Base-by-base conservation (phyloP, 1,140 invertebrate genomes). In the Ruditapes philippinarum region DNA sequence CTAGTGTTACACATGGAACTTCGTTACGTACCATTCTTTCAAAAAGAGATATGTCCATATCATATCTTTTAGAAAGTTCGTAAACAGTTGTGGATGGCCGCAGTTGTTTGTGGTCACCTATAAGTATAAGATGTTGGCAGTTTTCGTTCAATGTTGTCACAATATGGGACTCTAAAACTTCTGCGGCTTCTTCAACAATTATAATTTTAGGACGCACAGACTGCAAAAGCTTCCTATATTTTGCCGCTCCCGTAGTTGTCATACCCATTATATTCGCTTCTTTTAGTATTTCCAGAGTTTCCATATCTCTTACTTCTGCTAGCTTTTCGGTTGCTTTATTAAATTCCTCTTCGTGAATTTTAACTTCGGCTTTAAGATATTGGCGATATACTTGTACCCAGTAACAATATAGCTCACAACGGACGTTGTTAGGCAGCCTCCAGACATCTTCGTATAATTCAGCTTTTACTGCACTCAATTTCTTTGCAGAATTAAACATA, bases 101-200 rank as follows among this genome's bases (percentile, higher is more conserved):
- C 4, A 96, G 93, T 92, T 96, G 96, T 90, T 96, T 94, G 91
- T 96, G 96, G 65, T 91, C 93, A 38, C 82, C 91, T 65, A 89
- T 92, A n/a, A 84, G 88, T 89, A 98, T 98, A 0, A 98, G 96
- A 94, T 98, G 98, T 95, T 98, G 91, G 88, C 97, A 98, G 51
- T 96, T 90, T 36, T 96, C 94, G 19, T 97, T 97, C 12, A 99
- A 81, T 28, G 92, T 91, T 33, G 92, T 92, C 4, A 95, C 88
- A 28, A 95, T 91, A 49, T 95, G 95, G 4, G 93, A 90, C 70
- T 95, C 94, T 22, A 95, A 90, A 2, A 95, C 93, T 89, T 95
- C 94, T 17, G 95, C 95, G 22, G 95, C 95, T 82, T 95, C 95
- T 85, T 95, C 95, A 2, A 95, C 94, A 36, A 95, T 91, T 1